Evolutionary conservation across 2,113 vertebrate genomes (phyloP), one percentile per base, ranked within the genome.

Genomic region (Pollachius pollachius): DNA sequence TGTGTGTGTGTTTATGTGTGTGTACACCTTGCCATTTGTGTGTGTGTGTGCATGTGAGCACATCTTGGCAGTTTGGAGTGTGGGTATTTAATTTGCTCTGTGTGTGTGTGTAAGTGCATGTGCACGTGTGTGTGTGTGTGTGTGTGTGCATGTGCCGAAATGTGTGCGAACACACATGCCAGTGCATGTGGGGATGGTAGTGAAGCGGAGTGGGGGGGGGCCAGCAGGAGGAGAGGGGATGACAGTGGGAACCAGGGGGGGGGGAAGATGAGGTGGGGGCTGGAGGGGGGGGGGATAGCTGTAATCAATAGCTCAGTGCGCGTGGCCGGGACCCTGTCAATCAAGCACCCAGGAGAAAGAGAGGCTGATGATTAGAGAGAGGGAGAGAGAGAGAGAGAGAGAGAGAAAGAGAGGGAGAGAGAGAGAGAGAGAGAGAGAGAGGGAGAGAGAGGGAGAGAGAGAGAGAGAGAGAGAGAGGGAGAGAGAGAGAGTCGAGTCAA

Each of bases 251-350:
- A 23, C 21, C 21, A 23, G 21, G 65, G 78, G 69, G 65, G 30
- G 69, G 52, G 48, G 15, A 52, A 52, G 48, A 8, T 2, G 48
- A 15, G 48, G 48, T 52, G 15, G 60, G 1, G 27, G 18, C 16
- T 16, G 34, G 34, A 6, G 17, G n/a, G 41, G n/a, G 69, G 90
- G 87, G 91, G 90, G 90, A 70, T 84, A 91, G 77, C 84, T 76
- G 87, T 91, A 90, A 92, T 92, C 88, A 93, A 90, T 88, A 83
- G 69, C 85, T 81, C 83, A 94, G 86, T 89, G 81, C 72, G 79
- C 80, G 68, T 87, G 70, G 88, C 91, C 93, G 94, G 88, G 86
- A 92, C 89, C 91, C 92, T 88, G 94, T 90, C 94, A 95, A 90
- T 95, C 94, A 94, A 80, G 70, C 69, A 52, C 85, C 82, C 67